These are phyloP conservation scores for Dinothrombium tinctorium DNA, from an alignment of 1,140 invertebrate genomes.

Conservation along the genomic window DNA sequence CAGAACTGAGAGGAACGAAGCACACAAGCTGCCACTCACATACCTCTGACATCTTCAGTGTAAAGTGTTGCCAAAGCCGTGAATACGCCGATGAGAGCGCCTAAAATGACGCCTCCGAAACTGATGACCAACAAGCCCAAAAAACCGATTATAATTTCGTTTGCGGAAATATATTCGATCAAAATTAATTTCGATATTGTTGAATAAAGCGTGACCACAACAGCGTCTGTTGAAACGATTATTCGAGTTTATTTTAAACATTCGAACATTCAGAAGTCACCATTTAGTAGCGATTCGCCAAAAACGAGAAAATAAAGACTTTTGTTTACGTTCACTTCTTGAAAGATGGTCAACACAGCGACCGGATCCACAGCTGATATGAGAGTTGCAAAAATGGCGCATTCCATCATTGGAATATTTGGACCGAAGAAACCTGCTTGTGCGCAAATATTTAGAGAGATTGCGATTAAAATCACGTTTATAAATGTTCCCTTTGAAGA, in stretches of 20 bases:
- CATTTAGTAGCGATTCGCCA: constrained; percentile 36
- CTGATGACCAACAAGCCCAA: constrained; percentile 24
- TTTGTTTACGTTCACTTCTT: constrained; percentile 40
- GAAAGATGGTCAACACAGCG: constrained; percentile 35
- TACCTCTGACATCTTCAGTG: constrained; percentile 25
- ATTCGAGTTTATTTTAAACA: too few relatives aligned
- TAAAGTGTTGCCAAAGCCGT: constrained; percentile 33
- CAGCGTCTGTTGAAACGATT: too few relatives aligned
- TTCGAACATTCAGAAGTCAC: too few relatives aligned
- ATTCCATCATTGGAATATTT: constrained; percentile 15
- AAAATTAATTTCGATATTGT: background rate
- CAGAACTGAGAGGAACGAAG: background rate
- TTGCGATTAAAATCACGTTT: constrained; percentile 17
- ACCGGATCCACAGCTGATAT: constrained; percentile 2
- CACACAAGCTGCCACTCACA: constrained; percentile 22
- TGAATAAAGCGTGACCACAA: constrained; percentile 21
- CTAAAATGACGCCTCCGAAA: constrained; percentile 29
- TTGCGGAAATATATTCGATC: background rate
- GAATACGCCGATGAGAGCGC: constrained; percentile 30
- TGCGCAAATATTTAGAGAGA: constrained; percentile 24
- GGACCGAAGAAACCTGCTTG: constrained; percentile 23
- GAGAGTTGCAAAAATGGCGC: background rate
- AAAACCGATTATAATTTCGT: constrained; percentile 30
- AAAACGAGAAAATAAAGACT: constrained; percentile 39
- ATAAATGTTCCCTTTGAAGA: constrained; percentile 10